A percentile compares a stretch with the other conserved stretches of the same genome.
phyloP scores from a whole-genome alignment of 2,113 vertebrate genomes.

The Campylorhamphus procurvoides region DNA sequence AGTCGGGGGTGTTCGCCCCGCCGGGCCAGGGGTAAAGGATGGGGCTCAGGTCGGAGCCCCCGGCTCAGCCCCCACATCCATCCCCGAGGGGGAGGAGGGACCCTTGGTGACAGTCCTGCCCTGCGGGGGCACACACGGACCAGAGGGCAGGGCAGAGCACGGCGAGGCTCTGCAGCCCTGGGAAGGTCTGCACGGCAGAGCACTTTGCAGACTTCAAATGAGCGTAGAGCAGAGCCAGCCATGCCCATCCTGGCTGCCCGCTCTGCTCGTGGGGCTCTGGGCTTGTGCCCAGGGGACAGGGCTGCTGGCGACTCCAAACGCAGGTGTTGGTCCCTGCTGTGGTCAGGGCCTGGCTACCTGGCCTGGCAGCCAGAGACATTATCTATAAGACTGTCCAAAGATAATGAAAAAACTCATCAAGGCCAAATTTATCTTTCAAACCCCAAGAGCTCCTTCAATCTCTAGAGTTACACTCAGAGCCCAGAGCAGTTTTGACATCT shows the following conservation, averaged over 20 bases:
- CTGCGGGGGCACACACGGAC: fast-evolving
- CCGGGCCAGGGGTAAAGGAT: background rate
- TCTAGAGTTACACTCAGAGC: background rate
- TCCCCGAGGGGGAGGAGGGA: background rate
- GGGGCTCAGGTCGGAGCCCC: background rate
- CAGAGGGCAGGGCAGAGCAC: fast-evolving
- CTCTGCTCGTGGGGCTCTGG: background rate
- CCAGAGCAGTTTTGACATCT: fast-evolving
- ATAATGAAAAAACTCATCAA: background rate
- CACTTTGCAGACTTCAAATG: fast-evolving
- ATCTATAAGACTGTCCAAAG: background rate
- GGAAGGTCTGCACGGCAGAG: fast-evolving
- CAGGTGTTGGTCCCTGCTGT: background rate
- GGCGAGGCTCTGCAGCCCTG: background rate
- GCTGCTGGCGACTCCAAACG: fast-evolving
- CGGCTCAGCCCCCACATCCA: background rate
- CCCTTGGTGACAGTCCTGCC: background rate
- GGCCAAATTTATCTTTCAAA: background rate
- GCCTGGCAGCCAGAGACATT: background rate
- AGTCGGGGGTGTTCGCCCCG: background rate
- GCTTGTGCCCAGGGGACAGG: background rate
- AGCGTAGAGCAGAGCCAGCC: fast-evolving
- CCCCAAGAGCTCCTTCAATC: background rate
- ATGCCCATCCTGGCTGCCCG: background rate
- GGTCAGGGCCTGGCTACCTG: no score